Evolutionary conservation across 2,113 vertebrate genomes (phyloP), one percentile per base, ranked within the genome.

Genomic region (Dromaius novaehollandiae): DNA sequence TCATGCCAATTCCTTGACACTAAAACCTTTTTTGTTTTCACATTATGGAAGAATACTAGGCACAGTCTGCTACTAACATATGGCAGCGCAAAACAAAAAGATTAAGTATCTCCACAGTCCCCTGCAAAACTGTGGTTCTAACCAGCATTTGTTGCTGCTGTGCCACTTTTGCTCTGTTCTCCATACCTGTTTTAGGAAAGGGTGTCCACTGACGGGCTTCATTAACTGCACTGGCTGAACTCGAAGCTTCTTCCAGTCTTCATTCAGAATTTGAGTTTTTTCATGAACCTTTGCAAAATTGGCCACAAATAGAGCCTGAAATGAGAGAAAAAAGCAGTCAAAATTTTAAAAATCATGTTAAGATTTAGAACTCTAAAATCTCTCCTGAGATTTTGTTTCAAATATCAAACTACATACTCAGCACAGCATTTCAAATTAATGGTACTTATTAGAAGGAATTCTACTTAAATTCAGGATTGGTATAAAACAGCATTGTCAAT

Each of bases 241-340:
- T 36, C 98, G 98, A 68, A 99, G 99, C 77, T 98, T 99, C 97
- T 99, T 99, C 99, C 99, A 99, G 51, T 99, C 99, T 83, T 99
- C 98, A 44, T 99, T 99, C 87, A 99, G 98, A 51, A 99, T 92
- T 7, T 99, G 98, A 15, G 98, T 99, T 96, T 99, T 98, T 79
- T 98, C 98, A 65, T 99, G 99, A 88, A 99, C 99, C 94, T 99
- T 99, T 1, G 98, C 98, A 93, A 99, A 98, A 97, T 99, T 99
- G 82, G 98, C 98, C 97, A 99, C 98, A 95, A 99, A 99, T 30
- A 99, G 95, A 89, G 98, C 98, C 99, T 99, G 94, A 13, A 55
- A 91, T 1, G 24, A 71, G 79, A 95, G 76, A 91, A 63, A 86
- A 50, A 30, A 44, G 44, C 16, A 12, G n/a, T 91, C 30, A 28